phyloP scores from a whole-genome alignment of 53 echinoderm and acorn worm genomes.

The Holothuria leucospilota region DNA sequence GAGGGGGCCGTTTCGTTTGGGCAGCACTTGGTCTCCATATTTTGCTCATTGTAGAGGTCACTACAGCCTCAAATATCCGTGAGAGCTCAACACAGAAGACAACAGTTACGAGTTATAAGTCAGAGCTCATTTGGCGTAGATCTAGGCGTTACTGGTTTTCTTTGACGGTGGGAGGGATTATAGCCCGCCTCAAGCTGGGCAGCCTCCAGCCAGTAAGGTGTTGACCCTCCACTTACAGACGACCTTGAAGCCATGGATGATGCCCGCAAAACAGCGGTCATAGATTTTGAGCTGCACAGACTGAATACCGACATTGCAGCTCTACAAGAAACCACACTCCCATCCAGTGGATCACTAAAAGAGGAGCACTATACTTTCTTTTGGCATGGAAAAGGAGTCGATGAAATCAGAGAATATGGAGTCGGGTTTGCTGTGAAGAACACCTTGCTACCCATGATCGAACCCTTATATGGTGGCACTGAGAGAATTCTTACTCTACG shows the following conservation, averaged over 20 bases:
- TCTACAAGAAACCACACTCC: constrained; percentile 58
- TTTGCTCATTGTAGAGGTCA: constrained; percentile 70
- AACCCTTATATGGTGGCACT: constrained; percentile 18
- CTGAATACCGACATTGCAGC: constrained; percentile 40
- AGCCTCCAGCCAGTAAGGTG: constrained; percentile 67
- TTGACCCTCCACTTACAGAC: constrained; percentile 52
- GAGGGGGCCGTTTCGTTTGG: constrained; percentile 61
- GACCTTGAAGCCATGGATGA: constrained; percentile 30
- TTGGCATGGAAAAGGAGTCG: constrained; percentile 46
- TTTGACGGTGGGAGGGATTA: constrained; percentile 69
- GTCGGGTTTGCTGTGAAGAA: constrained; percentile 48
- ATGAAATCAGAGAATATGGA: constrained; percentile 28
- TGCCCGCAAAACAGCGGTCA: constrained; percentile 47
- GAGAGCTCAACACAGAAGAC: constrained; percentile 70
- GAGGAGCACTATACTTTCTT: constrained; percentile 60
- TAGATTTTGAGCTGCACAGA: constrained; percentile 47
- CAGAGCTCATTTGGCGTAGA: constrained; percentile 56
- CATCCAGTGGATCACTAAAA: constrained; percentile 2
- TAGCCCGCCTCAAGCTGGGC: constrained; percentile 46
- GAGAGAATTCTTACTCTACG: constrained; percentile 33
- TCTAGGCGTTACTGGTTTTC: constrained; percentile 51
- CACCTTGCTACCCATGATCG: neutral
- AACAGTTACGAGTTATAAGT: constrained; percentile 82
- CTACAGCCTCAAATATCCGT: constrained; percentile 50
- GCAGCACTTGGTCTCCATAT: constrained; percentile 54